Percentiles rank a stretch among this genome's conserved stretches.
Conservation (phyloP, 1,140 invertebrate species). For the Dendrolimus kikuchii region DNA sequence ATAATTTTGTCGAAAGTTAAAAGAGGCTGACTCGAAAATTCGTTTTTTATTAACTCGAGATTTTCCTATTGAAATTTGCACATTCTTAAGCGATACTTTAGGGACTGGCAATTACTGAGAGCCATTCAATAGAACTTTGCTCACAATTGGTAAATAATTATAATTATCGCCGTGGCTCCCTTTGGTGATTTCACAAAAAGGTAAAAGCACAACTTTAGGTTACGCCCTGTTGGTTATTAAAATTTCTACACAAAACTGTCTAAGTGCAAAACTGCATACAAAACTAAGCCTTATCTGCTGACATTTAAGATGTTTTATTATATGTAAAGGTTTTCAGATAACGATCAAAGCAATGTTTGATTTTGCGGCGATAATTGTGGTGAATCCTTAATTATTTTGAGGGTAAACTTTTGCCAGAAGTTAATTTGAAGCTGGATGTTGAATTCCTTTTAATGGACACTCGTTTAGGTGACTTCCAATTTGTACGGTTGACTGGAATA, state of each 20-base stretch:
- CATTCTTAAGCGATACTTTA: conserved; percentile 62
- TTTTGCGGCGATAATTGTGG: conserved; percentile 70
- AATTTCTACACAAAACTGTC: conserved; percentile 45
- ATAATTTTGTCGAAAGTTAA: no score
- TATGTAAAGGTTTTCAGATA: conserved; percentile 35
- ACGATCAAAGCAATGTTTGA: conserved; percentile 66
- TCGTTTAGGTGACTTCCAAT: conserved; percentile 67
- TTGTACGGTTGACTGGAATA: conserved; percentile 60
- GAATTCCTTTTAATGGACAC: conserved; percentile 68
- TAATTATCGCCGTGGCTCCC: conserved; percentile 56
- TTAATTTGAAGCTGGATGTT: conserved; percentile 66
- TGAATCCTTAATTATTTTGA: conserved; percentile 72
- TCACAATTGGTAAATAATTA: conserved; percentile 69
- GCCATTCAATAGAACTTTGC: conserved; percentile 43
- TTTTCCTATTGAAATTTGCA: conserved; percentile 41
- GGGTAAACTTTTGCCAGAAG: conserved; percentile 66
- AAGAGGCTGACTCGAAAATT: no score
- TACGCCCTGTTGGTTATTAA: conserved; percentile 55
- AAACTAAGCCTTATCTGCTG: conserved; percentile 32
- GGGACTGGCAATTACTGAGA: conserved; percentile 47
- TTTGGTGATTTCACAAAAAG: conserved; percentile 62
- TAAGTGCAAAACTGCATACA: conserved; percentile 21
- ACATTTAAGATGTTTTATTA: conserved; percentile 32
- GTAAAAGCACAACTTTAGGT: conserved; percentile 56
- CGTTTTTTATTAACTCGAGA: no score